Evolutionary conservation across 2,797 vertebrate genomes (phyloP), one percentile per base, ranked within the genome.

Genomic region (Pristis pectinata): DNA sequence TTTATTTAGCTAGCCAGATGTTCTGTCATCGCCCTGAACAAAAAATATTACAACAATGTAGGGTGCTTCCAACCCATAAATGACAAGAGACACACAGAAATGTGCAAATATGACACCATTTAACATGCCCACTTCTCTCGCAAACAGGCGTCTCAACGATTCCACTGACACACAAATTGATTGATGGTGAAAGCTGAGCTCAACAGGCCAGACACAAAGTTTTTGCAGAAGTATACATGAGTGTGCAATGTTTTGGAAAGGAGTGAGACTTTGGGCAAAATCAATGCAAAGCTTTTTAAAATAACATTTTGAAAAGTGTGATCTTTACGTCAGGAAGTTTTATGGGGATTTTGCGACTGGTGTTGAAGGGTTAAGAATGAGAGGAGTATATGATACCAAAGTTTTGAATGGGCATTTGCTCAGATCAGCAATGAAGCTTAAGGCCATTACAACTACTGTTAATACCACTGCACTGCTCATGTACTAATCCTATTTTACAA

Each of bases 1-100:
- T 96, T 95, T 96, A 94, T 95, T 59, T 56, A 95, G 95, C 95
- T 95, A 94, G 96, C 96, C 95, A 96, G 96, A 89, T 96, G 87
- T 93, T 95, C 94, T 94, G 37, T 27, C 41, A 76, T 53, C 53
- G 67, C 44, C 70, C 92, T 76, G 44, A 94, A 94, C 49, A 17
- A 30, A 94, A 93, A 74, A 53, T 0, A 53, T 76, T 94, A 94
- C 92, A 94, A 70, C 30, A 94, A n/a, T 19, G 70, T 44, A 49
- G 67, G 83, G 41, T 44, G 7, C 92, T 74, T 56, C 41, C 24
- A 94, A 44, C 70, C 44, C 67, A 94, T 76, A 76, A 76, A 94
- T 72, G 44, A 74, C 92, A 49, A 93, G 41, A 94, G 92, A 94
- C 67, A 94, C 92, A 53, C 92, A 49, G 92, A 49, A 92, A 94